Percentiles rank a stretch among this genome's conserved stretches.
Conservation (phyloP, 2,888 invertebrate species). For the Orchesella flavescens region DNA sequence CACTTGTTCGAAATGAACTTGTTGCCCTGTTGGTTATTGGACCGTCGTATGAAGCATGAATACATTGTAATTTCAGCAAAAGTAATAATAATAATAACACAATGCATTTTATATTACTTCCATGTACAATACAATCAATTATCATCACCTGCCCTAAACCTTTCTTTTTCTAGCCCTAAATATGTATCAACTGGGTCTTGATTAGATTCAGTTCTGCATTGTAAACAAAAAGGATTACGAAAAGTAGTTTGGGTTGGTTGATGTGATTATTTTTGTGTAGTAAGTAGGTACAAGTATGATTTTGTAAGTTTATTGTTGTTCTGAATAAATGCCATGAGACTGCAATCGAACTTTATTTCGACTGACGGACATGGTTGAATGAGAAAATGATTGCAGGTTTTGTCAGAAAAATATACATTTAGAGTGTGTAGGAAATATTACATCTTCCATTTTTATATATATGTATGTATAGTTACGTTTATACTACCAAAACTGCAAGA, state of each 20-base stretch:
- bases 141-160: conserved; percentile 44
- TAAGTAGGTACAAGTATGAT: neutral
- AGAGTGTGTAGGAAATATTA: conserved; percentile 6
- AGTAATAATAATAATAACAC: neutral
- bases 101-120: neutral
- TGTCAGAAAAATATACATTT: neutral
- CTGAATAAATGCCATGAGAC: conserved; percentile 5
- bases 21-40: conserved; percentile 56
- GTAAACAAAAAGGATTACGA: conserved; percentile 54
- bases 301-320: neutral
- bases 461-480: no score
- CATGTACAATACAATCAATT: conserved; percentile 44
- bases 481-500: neutral
- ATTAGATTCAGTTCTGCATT: conserved; percentile 50
- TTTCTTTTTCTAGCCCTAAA: conserved; percentile 1
- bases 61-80: no score
- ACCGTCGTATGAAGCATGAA: conserved; percentile 23
- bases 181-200: no score
- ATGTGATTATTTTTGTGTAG: neutral
- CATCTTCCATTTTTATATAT: neutral
- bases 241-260: conserved; percentile 12
- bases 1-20: conserved; percentile 29
- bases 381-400: conserved; percentile 20
- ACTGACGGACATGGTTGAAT: conserved; percentile 35
- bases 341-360: neutral